Evolutionary conservation across 2,797 vertebrate species (phyloP).

Genomic region (Enteromius treurensis): DNA sequence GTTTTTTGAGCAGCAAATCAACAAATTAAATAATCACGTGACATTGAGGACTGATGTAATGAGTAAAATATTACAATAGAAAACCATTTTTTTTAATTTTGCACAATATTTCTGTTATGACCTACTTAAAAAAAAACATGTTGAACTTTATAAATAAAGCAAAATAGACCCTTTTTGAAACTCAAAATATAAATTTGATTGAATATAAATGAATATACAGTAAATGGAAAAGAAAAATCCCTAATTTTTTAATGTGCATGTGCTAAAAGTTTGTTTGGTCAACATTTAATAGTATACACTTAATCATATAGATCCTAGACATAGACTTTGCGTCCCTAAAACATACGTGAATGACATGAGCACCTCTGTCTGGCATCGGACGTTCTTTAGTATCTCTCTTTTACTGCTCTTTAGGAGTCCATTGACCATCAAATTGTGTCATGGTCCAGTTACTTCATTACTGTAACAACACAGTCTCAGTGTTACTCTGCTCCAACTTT

Average conservation of each 20-base stretch:
- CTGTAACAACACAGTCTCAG: neutral
- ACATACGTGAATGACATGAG: neutral
- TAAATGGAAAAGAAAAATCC: neutral
- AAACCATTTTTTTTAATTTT: neutral
- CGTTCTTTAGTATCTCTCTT: slow-evolving; percentile 60
- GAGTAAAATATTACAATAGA: neutral
- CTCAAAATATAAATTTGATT: no score
- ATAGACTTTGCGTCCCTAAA: neutral
- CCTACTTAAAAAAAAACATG: neutral
- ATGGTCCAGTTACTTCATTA: slow-evolving; percentile 72
- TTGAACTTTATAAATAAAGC: no score
- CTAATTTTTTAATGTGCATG: neutral
- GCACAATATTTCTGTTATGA: neutral
- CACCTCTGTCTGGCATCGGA: slow-evolving; percentile 43
- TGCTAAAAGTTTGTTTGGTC: neutral
- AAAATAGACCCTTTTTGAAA: no score
- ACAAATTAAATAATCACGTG: neutral
- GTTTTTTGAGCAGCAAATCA: neutral
- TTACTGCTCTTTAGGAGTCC: slow-evolving; percentile 65
- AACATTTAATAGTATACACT: neutral
- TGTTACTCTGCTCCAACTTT: slow-evolving; percentile 52
- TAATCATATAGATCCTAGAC: neutral
- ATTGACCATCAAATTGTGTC: slow-evolving; percentile 65
- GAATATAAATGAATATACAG: no score
- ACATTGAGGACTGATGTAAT: neutral